Percentiles rank a stretch among this genome's conserved stretches.
Evolutionary conservation across 2,888 invertebrate species (phyloP).

Genomic region (Alviniconcha strummeri): DNA sequence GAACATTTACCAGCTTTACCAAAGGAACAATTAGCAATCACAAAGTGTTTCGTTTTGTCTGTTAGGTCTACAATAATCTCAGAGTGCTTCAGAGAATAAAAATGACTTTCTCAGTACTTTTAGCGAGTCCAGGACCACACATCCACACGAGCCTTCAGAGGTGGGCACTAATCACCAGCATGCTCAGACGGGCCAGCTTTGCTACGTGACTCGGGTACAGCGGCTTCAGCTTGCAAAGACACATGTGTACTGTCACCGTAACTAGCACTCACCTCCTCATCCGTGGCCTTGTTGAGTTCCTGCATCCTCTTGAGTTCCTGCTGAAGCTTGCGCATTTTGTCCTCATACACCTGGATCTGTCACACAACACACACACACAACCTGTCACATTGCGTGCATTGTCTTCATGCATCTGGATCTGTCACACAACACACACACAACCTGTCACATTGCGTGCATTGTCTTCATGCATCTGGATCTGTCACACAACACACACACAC

Average conservation of each 20-base stretch:
- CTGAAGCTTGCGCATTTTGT: slow-evolving; percentile 66
- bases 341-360: slow-evolving; percentile 63
- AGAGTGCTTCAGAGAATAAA: no score
- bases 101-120: neutral
- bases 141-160: neutral
- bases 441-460: neutral
- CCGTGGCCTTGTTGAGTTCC: slow-evolving; percentile 63
- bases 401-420: neutral
- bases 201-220: no score
- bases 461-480: no score
- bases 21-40: no score
- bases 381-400: neutral
- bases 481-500: neutral
- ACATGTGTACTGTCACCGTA: no score
- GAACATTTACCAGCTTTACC: no score
- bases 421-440: slow-evolving; percentile 10
- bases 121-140: neutral
- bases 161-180: no score
- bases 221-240: no score
- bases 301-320: slow-evolving; percentile 69
- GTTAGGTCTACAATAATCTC: no score
- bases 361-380: neutral
- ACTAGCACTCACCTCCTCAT: slow-evolving; percentile 58
- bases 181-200: no score
- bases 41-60: no score